These are phyloP conservation scores for Pogonomyrmex barbatus DNA, from an alignment of 1,140 invertebrate species.

Conservation along the genomic window DNA sequence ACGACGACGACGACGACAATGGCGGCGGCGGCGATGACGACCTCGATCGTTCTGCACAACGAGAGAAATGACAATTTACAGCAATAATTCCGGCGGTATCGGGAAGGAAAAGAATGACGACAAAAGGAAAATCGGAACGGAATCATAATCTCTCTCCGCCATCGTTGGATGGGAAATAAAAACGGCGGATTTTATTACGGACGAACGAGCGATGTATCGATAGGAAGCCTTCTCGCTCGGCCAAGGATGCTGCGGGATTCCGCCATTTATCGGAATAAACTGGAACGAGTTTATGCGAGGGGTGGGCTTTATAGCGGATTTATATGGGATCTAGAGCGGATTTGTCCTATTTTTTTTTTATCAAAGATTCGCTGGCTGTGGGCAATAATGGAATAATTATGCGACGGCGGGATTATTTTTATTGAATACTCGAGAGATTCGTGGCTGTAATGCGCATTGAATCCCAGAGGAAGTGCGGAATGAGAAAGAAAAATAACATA, in stretches of 20 bases:
- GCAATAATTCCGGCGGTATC: conserved; percentile 37
- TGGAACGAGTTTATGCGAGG: conserved; percentile 31
- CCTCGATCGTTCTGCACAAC: neutral
- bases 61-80: conserved; percentile 42
- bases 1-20: neutral
- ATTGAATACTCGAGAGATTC: conserved; percentile 2
- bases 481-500: neutral
- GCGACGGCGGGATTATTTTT: conserved; percentile 9
- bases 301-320: conserved; percentile 37
- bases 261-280: conserved; percentile 58
- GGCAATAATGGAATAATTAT: conserved; percentile 44
- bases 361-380: conserved; percentile 2
- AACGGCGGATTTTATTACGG: conserved; percentile 47
- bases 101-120: conserved; percentile 4
- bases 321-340: conserved; percentile 38
- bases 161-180: conserved; percentile 44
- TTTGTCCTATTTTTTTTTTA: conserved; percentile 34
- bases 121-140: conserved; percentile 32
- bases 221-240: neutral
- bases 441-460: neutral
- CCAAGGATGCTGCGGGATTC: conserved; percentile 28
- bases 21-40: neutral
- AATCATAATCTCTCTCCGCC: conserved; percentile 53
- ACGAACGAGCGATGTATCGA: conserved; percentile 47
- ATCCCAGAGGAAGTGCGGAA: neutral